Evolutionary conservation across 1,140 invertebrate genomes (phyloP).

Genomic region (Tyrophagus putrescentiae): DNA sequence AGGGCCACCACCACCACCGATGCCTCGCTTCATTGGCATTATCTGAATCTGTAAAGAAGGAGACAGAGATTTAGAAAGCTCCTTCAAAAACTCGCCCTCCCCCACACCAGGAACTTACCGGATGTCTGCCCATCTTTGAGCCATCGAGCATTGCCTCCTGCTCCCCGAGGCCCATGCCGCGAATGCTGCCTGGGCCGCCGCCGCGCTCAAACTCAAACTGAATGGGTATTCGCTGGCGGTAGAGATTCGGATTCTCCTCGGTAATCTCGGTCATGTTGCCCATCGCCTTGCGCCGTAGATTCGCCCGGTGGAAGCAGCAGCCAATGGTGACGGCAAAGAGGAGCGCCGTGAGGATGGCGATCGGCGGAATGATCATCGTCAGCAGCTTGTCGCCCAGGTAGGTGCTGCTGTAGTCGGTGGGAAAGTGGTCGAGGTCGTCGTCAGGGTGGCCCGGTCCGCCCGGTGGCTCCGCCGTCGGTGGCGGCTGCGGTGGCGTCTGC

Average conservation of each 20-base stretch:
- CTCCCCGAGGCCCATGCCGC: background rate
- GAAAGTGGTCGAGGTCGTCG: constrained; percentile 12
- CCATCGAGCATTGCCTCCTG: constrained; percentile 4
- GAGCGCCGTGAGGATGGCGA: constrained; percentile 11
- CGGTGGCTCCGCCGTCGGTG: background rate
- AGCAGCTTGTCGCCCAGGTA: constrained; percentile 14
- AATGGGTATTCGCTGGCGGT: constrained; percentile 17
- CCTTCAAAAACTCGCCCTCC: no score
- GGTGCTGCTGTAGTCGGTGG: background rate
- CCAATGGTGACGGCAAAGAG: constrained; percentile 16
- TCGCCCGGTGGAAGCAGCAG: constrained; percentile 19
- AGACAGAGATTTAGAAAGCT: background rate
- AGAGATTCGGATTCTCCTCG: constrained; percentile 11
- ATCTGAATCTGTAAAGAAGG: background rate
- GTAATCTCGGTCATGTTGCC: background rate
- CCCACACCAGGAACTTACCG: background rate
- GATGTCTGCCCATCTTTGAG: background rate
- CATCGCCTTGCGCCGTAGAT: constrained; percentile 13
- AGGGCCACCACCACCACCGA: no score
- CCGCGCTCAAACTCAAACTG: constrained; percentile 20
- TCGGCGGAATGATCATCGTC: constrained; percentile 16
- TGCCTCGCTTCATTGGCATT: constrained; percentile 2
- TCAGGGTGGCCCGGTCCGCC: background rate
- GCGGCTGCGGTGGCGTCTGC: background rate
- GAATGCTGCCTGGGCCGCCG: background rate